phyloP scores from a whole-genome alignment of 1,140 invertebrate species.

The Tetragonula clypearis region DNA sequence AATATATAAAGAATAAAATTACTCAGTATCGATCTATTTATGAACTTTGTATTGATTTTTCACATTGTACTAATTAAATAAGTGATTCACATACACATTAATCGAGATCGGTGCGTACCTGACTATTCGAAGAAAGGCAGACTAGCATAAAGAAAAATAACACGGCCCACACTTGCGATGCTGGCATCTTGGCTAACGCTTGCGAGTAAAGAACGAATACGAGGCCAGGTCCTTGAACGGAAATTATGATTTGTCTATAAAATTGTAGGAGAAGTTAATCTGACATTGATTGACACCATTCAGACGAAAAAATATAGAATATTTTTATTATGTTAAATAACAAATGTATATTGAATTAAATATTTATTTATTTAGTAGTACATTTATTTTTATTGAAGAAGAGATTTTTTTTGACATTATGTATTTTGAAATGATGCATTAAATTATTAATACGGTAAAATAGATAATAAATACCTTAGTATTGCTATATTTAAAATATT shows the following conservation, averaged over 20 bases:
- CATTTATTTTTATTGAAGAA: not conserved
- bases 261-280: slow-evolving; percentile 70
- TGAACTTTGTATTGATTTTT: not conserved
- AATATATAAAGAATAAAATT: not conserved
- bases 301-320: not conserved
- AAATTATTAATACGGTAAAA: not conserved
- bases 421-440: not conserved
- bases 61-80: not conserved
- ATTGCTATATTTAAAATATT: not conserved
- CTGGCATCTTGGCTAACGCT: slow-evolving; percentile 94
- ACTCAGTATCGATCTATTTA: not conserved
- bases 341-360: no score
- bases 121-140: slow-evolving; percentile 94
- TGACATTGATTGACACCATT: slow-evolving; percentile 52
- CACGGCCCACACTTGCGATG: slow-evolving; percentile 91
- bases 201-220: slow-evolving; percentile 95
- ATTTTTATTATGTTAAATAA: not conserved
- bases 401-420: not conserved
- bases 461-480: not conserved
- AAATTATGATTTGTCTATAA: slow-evolving; percentile 74
- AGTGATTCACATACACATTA: not conserved
- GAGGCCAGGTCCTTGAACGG: slow-evolving; percentile 89
- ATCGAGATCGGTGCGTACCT: slow-evolving; percentile 84
- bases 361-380: no score
- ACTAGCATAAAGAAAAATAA: slow-evolving; percentile 96